Evolutionary conservation across 1,140 invertebrate genomes (phyloP), one percentile per base, ranked within the genome.

Genomic region (Scaptomyza pallida): DNA sequence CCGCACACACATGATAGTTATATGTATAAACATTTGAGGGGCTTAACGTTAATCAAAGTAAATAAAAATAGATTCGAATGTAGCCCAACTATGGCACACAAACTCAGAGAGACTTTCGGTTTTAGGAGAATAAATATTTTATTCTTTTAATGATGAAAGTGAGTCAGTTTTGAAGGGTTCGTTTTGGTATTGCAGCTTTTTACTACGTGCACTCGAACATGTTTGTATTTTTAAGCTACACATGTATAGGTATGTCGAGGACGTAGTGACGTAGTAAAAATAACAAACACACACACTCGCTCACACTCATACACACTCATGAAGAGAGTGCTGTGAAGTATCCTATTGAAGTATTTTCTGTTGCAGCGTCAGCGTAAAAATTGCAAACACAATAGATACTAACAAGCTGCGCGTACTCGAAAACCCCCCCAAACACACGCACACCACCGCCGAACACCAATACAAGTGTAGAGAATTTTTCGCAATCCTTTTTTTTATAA

Each of bases 301-400:
- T 35, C 40, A 26, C 37, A 45, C 30, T 57, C 51, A 43, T 15
- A 47, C 13, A 35, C 9, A 30, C 5, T 12, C 45, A 57, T 12
- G 21, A 15, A 23, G 23, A 43, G 17, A 52, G 48, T 44, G 47
- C 15, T 74, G 44, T 68, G 60, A 68, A 79, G 80, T 69, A 71
- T 26, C 23, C 60, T 78, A 86, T 86, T 86, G 82, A 82, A 78
- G 56, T 41, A 56, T 57, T 57, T 62, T 62, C 47, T 35, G 50
- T 44, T 88, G 82, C 83, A 89, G 61, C 64, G 82, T 78, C 78
- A 88, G 78, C 82, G 72, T 75, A 78, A 78, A 85, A 88, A 78
- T 67, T 82, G 75, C 75, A 88, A 69, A 65, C 75, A 80, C 75
- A 78, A 82, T 77, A 72, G 63, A 79, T 82, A 68, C 71, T 68